Conservation (phyloP, 1,140 invertebrate species). For the Scaptomyza pallida region DNA sequence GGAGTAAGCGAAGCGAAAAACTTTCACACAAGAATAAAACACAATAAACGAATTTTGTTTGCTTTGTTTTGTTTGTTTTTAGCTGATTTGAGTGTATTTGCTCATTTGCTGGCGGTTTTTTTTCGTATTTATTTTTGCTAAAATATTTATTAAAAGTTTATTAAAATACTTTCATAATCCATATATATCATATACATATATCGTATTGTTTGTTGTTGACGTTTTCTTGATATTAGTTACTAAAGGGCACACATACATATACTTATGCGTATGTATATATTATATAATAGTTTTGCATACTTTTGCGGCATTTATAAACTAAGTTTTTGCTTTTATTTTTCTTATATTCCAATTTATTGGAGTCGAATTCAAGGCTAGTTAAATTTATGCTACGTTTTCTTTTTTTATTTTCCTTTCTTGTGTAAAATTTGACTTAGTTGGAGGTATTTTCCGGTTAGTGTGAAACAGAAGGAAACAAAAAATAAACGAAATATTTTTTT, state of each 20-base stretch:
- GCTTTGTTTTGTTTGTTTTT: constrained; percentile 13
- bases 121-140: constrained; percentile 60
- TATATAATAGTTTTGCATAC: constrained; percentile 76
- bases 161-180: constrained; percentile 79
- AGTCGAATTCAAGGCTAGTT: constrained; percentile 78
- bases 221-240: constrained; percentile 19
- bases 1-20: constrained; percentile 16
- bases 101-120: constrained; percentile 25
- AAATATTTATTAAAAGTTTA: constrained; percentile 83
- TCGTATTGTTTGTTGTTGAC: constrained; percentile 53
- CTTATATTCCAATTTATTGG: constrained; percentile 49
- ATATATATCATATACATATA: constrained; percentile 54
- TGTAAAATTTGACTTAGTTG: constrained; percentile 56
- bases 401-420: constrained; percentile 21
- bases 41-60: constrained; percentile 26
- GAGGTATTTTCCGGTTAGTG: constrained; percentile 66
- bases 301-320: constrained; percentile 76
- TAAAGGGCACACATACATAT: constrained; percentile 35
- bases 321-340: constrained; percentile 45
- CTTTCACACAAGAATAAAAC: constrained; percentile 34
- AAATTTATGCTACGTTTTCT: constrained; percentile 64
- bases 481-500: constrained; percentile 10
- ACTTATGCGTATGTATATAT: constrained; percentile 52
- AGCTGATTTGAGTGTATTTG: constrained; percentile 15
- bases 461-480: constrained; percentile 7